phyloP scores from a whole-genome alignment of 1,140 invertebrate genomes.

The Drosophila repletoides region DNA sequence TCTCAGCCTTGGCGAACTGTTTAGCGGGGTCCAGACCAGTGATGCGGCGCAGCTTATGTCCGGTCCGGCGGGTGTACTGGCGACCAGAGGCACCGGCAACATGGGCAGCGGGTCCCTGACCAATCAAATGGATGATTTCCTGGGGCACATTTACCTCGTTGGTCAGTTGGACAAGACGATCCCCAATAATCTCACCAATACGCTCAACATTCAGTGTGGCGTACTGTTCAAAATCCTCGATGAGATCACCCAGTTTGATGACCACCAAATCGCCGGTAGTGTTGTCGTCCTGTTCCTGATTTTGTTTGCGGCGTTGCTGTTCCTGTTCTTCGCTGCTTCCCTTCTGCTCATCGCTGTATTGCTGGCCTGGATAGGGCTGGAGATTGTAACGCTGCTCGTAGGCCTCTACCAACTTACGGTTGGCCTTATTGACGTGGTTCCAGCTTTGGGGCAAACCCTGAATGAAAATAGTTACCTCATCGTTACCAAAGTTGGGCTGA shows the following conservation, averaged over 20 bases:
- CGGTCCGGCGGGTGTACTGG: slow-evolving; percentile 85
- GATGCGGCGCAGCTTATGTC: slow-evolving; percentile 84
- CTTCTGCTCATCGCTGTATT: slow-evolving; percentile 28
- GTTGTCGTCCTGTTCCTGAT: slow-evolving; percentile 33
- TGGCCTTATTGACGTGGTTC: slow-evolving; percentile 59
- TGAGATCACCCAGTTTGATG: slow-evolving; percentile 55
- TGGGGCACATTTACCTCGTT: slow-evolving; percentile 60
- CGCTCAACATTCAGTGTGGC: slow-evolving; percentile 65
- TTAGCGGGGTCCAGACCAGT: slow-evolving; percentile 89
- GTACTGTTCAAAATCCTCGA: slow-evolving; percentile 59
- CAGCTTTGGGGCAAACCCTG: slow-evolving; percentile 56
- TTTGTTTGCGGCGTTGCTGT: slow-evolving; percentile 40
- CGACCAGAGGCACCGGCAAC: slow-evolving; percentile 84
- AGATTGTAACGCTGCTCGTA: slow-evolving; percentile 73
- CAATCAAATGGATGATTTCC: slow-evolving; percentile 78
- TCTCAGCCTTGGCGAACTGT: slow-evolving; percentile 85
- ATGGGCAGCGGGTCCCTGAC: slow-evolving; percentile 80
- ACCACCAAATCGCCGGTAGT: slow-evolving; percentile 59
- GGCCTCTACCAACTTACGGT: slow-evolving; percentile 62
- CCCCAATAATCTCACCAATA: slow-evolving; percentile 57
- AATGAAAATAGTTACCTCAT: slow-evolving; percentile 77
- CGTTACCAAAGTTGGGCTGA: slow-evolving; percentile 63
- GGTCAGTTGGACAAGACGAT: slow-evolving; percentile 55
- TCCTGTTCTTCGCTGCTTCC: slow-evolving; percentile 59
- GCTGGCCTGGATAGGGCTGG: slow-evolving; percentile 48